These are phyloP conservation scores for Listrodromus nycthemerus DNA, from an alignment of 2,888 invertebrate genomes.

Conservation along the genomic window DNA sequence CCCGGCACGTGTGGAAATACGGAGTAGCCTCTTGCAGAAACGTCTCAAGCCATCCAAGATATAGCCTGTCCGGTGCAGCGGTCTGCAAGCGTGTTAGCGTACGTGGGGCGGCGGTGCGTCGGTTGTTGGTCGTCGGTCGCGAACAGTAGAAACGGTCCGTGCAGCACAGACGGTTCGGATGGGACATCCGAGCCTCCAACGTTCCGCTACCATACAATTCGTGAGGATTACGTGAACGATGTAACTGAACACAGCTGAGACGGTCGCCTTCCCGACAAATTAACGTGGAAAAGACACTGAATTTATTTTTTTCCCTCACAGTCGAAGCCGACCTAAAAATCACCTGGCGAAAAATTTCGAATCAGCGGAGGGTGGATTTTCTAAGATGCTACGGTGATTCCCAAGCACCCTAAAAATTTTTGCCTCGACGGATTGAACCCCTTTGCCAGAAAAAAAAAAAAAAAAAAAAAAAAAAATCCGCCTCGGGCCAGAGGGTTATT, in stretches of 20 bases:
- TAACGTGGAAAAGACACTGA: neutral
- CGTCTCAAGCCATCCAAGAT: neutral
- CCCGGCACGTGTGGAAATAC: neutral
- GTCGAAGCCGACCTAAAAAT: too few species aligned
- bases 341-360: conserved; percentile 41
- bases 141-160: conserved; percentile 4
- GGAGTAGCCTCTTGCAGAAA: neutral
- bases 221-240: too few species aligned
- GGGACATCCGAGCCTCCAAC: neutral
- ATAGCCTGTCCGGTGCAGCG: conserved; percentile 8
- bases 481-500: neutral
- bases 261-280: too few species aligned
- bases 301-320: neutral
- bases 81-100: neutral
- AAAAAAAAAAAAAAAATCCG: too few species aligned
- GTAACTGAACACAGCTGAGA: too few species aligned
- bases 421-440: neutral
- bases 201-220: too few species aligned
- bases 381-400: conserved; percentile 37
- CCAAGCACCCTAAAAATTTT: neutral
- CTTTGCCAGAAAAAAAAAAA: too few species aligned
- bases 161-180: neutral
- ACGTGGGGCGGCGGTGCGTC: neutral
- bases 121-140: neutral
- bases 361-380: conserved; percentile 49